A percentile compares a stretch with the other conserved stretches of the same genome.
Evolutionary conservation across 2,113 vertebrate species (phyloP).

Genomic region (Odocoileus virginianus): DNA sequence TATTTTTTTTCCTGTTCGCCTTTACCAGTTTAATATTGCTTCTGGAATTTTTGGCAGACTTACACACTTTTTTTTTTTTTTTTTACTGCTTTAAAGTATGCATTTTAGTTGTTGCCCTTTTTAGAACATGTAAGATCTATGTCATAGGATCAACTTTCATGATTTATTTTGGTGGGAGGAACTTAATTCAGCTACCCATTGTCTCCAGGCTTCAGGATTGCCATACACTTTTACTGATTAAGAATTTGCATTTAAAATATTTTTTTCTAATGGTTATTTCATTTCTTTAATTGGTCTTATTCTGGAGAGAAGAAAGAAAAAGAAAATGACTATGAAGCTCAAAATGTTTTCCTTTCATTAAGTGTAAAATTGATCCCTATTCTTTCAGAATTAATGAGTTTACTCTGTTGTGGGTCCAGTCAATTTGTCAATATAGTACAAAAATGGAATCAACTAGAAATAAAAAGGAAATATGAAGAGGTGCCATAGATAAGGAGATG

Average conservation of each 20-base stretch:
- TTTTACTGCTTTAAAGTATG: background rate
- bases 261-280: background rate
- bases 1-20: constrained; percentile 30
- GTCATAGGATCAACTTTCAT: background rate
- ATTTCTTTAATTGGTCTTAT: background rate
- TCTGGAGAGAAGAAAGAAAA: background rate
- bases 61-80: background rate
- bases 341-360: background rate
- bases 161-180: background rate
- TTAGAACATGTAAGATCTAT: background rate
- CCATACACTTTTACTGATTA: background rate
- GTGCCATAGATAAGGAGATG: background rate
- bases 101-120: background rate
- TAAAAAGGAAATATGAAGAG: background rate
- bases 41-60: constrained; percentile 39
- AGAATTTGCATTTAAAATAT: background rate
- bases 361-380: background rate
- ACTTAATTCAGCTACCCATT: background rate
- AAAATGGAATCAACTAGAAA: background rate
- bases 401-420: background rate
- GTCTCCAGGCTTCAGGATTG: background rate
- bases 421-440: background rate
- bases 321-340: background rate
- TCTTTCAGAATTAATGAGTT: background rate
- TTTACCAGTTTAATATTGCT: constrained; percentile 26